phyloP scores from a whole-genome alignment of 2,113 vertebrate species.

The Seriola aureovittata region DNA sequence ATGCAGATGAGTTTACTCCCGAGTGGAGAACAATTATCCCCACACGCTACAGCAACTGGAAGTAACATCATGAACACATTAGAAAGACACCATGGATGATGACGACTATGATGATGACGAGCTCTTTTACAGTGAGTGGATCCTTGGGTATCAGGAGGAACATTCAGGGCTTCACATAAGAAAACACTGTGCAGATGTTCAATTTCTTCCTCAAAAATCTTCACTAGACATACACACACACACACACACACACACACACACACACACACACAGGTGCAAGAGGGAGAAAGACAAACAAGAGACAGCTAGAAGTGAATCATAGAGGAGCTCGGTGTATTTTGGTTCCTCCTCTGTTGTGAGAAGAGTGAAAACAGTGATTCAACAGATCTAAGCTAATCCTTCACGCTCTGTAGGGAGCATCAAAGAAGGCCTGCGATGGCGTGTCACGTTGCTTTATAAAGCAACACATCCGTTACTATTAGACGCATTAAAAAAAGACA shows the following conservation, averaged over 20 bases:
- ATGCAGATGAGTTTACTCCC: constrained; percentile 2
- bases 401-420: constrained; percentile 23
- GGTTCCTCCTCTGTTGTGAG: constrained; percentile 4
- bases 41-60: neutral
- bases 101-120: neutral
- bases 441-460: constrained; percentile 26
- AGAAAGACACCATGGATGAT: constrained; percentile 10
- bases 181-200: neutral
- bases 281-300: neutral
- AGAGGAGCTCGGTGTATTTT: neutral
- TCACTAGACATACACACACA: neutral
- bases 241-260: no score
- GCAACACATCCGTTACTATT: constrained; percentile 33
- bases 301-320: neutral
- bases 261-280: neutral
- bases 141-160: neutral
- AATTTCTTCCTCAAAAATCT: neutral
- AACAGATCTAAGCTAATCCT: constrained; percentile 57
- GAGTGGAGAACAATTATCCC: neutral
- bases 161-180: neutral
- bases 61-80: neutral
- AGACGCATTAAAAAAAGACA: neutral
- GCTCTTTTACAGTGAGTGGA: neutral
- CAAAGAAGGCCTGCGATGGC: constrained; percentile 23
- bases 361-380: constrained; percentile 41